Evolutionary conservation across 2,797 vertebrate genomes (phyloP).

Genomic region (Sebastes iracundus): DNA sequence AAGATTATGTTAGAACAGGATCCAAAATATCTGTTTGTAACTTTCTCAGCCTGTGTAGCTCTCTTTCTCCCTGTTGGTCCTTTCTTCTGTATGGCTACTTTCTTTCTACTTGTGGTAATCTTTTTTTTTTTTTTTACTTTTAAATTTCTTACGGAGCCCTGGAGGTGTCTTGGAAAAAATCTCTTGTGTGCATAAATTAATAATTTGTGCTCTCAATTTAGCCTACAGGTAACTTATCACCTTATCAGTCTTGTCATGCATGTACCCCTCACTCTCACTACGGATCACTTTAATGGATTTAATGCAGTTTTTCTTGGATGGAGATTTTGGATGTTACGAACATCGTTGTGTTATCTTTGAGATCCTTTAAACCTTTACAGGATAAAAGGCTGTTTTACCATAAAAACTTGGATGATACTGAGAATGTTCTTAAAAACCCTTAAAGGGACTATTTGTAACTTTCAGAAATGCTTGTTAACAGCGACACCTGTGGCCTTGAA

Average conservation of each 20-base stretch:
- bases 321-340: not conserved
- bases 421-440: not conserved
- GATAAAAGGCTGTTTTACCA: not conserved
- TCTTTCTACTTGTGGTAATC: constrained; percentile 1
- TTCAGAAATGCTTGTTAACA: too few species aligned
- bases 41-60: constrained; percentile 3
- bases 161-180: not conserved
- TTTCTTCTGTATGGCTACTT: constrained; percentile 7
- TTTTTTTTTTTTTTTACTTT: not conserved
- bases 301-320: not conserved
- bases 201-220: not conserved
- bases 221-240: not conserved
- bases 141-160: constrained; percentile 9
- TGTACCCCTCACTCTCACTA: not conserved
- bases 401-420: not conserved
- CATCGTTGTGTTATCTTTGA: not conserved
- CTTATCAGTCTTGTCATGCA: not conserved
- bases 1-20: not conserved
- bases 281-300: not conserved
- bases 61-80: constrained; percentile 14
- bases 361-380: not conserved
- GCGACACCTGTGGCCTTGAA: too few species aligned
- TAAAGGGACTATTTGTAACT: too few species aligned
- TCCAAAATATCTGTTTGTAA: constrained; percentile 9
- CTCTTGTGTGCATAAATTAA: not conserved